These are phyloP conservation scores for Caenorhabditis sulstoni DNA, from an alignment of 2,888 invertebrate species.

Conservation along the genomic window DNA sequence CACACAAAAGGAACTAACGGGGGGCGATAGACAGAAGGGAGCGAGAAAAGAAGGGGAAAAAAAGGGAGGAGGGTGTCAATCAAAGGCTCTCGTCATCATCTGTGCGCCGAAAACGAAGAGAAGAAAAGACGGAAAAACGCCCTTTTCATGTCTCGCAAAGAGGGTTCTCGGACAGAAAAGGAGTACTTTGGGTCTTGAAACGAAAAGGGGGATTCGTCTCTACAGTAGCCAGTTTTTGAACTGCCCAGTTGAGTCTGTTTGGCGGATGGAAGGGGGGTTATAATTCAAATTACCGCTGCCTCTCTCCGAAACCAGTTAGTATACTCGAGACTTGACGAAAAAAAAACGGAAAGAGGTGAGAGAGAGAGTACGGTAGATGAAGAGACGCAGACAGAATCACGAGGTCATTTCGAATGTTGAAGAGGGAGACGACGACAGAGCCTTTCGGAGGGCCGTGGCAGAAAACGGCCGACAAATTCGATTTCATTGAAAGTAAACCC, in stretches of 20 bases:
- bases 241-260: conserved; percentile 4
- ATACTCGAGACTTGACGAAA: too few species aligned
- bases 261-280: conserved; percentile 21
- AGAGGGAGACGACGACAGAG: conserved; percentile 13
- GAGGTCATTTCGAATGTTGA: conserved; percentile 49
- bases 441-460: background rate
- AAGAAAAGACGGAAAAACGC: too few species aligned
- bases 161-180: too few species aligned
- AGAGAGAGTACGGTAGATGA: background rate
- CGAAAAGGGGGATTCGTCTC: background rate
- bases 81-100: too few species aligned
- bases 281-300: conserved; percentile 12
- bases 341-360: conserved; percentile 8
- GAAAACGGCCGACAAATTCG: background rate
- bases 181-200: too few species aligned
- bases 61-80: too few species aligned
- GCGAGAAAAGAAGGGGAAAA: too few species aligned
- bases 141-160: too few species aligned
- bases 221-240: conserved; percentile 8
- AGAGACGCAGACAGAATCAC: conserved; percentile 30
- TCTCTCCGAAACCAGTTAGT: conserved; percentile 33
- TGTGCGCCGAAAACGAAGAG: too few species aligned
- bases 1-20: background rate
- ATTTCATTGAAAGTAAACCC: too few species aligned
- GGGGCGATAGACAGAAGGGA: too few species aligned